Evolutionary conservation across 2,113 vertebrate genomes (phyloP), one percentile per base, ranked within the genome.

Genomic region (Misgurnus anguillicaudatus): DNA sequence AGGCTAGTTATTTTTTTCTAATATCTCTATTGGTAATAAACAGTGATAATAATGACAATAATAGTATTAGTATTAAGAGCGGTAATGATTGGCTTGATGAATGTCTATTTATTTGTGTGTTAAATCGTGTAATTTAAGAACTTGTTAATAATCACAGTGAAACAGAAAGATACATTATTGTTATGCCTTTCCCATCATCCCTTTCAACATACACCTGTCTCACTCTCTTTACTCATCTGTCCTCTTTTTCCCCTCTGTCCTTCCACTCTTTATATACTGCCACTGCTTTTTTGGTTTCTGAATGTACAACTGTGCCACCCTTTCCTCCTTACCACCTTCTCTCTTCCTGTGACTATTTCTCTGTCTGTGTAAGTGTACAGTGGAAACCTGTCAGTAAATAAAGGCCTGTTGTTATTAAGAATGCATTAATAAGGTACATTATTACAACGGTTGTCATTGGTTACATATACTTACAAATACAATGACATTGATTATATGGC

Each of bases 291-390:
- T 72, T 86, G 47, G 55, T 91, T 73, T 85, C 82, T 87, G 87
- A 91, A 92, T 89, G 90, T 89, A 87, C 88, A 89, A 86, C 88
- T 80, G 78, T 88, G 86, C 87, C 85, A 36, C 86, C 85, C 85
- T 86, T 82, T 88, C 85, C 39, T 42, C 77, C 78, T 60, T 68
- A 68, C 24, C 79, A 84, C 85, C 85, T 80, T 68, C 85, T 42
- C 31, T 80, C 72, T 55, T 76, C 72, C 57, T 88, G 89, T 92
- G 89, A 91, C 91, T 94, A 87, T 90, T 89, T 92, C 90, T 92
- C 88, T 81, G 89, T 93, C 89, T 91, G 89, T 92, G 92, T 92
- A 88, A 89, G 89, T 93, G 92, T 94, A 92, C 91, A 93, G 92
- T 94, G 89, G 89, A 91, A 91, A 92, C 83, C 86, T 91, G 90